Conservation (phyloP, 1,140 invertebrate genomes). For the Cyphomyrmex costatus region DNA sequence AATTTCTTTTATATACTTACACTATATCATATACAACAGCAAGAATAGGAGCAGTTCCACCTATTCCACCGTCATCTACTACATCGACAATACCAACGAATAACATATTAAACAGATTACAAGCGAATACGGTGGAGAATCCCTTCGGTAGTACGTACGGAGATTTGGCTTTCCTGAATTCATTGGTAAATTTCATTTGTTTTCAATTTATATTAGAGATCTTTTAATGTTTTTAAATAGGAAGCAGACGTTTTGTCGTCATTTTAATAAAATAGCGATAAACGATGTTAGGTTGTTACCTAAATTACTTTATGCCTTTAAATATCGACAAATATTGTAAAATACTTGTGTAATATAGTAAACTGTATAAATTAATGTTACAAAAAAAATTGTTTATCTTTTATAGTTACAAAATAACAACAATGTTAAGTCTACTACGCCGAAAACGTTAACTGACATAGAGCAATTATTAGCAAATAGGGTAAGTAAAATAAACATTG, state of each 20-base stretch:
- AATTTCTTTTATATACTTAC: neutral
- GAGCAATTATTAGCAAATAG: slow-evolving; percentile 84
- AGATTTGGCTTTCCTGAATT: slow-evolving; percentile 84
- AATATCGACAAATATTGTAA: neutral
- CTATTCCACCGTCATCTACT: neutral
- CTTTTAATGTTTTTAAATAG: neutral
- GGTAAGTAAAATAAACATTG: slow-evolving; percentile 70
- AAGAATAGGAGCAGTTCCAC: neutral
- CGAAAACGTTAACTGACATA: slow-evolving; percentile 83
- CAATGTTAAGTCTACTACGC: slow-evolving; percentile 72
- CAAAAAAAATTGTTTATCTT: neutral
- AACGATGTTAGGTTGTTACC: too few relatives aligned
- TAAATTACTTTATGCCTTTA: neutral
- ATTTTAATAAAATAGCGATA: too few relatives aligned
- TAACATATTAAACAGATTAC: neutral
- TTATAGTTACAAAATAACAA: slow-evolving; percentile 80
- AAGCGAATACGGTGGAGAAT: slow-evolving; percentile 74
- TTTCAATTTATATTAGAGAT: neutral
- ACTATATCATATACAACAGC: neutral
- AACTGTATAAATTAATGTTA: neutral
- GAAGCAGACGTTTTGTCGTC: too few relatives aligned
- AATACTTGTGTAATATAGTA: slow-evolving; percentile 1
- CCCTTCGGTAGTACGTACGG: slow-evolving; percentile 83
- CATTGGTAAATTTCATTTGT: slow-evolving; percentile 79
- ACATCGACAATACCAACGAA: neutral